Evolutionary conservation across 2,888 invertebrate species (phyloP).

Genomic region (Noctua fimbriata): DNA sequence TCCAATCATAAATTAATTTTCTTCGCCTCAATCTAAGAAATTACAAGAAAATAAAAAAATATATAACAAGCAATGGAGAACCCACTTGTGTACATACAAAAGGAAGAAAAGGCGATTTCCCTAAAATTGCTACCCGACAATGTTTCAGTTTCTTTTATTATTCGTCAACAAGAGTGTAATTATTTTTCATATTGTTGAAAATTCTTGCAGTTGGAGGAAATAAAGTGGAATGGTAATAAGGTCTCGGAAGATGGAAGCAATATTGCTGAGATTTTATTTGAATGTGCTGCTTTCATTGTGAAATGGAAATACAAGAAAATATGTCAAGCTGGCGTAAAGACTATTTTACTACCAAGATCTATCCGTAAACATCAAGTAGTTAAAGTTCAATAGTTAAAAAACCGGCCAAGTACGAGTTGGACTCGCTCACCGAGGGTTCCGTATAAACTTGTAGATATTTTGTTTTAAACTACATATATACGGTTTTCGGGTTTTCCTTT

Average conservation of each 20-base stretch:
- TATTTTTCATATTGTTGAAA: constrained; percentile 59
- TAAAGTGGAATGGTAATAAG: constrained; percentile 41
- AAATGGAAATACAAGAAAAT: background rate
- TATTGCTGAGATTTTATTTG: constrained; percentile 24
- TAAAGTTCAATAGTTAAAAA: background rate
- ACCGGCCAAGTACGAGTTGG: no score
- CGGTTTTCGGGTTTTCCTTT: no score
- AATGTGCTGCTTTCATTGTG: background rate
- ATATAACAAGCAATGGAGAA: constrained; percentile 27
- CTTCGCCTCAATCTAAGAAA: constrained; percentile 24
- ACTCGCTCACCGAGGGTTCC: no score
- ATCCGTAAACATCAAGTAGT: background rate
- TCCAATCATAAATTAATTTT: constrained; percentile 30
- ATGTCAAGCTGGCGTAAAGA: background rate
- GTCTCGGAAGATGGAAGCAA: constrained; percentile 5
- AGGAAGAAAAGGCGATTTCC: constrained; percentile 47
- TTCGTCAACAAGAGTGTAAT: constrained; percentile 64
- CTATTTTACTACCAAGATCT: no score
- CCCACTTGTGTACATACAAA: constrained; percentile 43
- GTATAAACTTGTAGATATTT: no score
- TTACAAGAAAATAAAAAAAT: constrained; percentile 25
- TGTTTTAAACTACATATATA: no score
- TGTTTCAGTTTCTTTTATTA: constrained; percentile 61
- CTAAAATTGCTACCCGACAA: constrained; percentile 57
- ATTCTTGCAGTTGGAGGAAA: constrained; percentile 30